Evolutionary conservation across 2,797 vertebrate genomes (phyloP).

Genomic region (Oreochromis mossambicus): DNA sequence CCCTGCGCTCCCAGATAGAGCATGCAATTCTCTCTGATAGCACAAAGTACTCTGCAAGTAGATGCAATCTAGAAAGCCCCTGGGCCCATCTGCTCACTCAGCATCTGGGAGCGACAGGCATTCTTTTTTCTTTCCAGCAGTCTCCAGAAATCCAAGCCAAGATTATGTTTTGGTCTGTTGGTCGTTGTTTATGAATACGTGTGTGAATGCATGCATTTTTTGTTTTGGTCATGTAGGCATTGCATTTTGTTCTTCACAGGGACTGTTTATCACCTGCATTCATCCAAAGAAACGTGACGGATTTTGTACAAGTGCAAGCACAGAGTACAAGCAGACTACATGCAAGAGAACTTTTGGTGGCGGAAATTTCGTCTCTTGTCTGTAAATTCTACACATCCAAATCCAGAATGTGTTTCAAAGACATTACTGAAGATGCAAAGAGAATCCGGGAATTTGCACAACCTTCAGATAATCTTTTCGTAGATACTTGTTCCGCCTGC

Average conservation of each 20-base stretch:
- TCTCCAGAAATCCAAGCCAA: not conserved
- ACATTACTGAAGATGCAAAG: not conserved
- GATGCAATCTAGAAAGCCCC: not conserved
- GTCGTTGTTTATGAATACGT: not conserved
- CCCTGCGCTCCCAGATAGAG: not conserved
- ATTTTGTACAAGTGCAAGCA: not conserved
- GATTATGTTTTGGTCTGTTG: not conserved
- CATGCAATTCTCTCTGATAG: not conserved
- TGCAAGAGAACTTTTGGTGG: not conserved
- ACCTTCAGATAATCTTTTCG: constrained; percentile 98
- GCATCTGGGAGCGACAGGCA: not conserved
- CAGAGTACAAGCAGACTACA: not conserved
- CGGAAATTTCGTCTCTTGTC: not conserved
- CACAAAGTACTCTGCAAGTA: not conserved
- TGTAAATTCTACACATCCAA: not conserved
- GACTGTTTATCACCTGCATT: not conserved
- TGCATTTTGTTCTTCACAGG: not conserved
- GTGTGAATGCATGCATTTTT: not conserved
- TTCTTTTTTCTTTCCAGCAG: too few relatives aligned
- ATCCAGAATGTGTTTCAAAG: not conserved
- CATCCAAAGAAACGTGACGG: not conserved
- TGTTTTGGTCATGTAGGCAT: not conserved
- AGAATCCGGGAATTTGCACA: not conserved
- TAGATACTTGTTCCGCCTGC: constrained; percentile 90
- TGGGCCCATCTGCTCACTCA: not conserved